Evolutionary conservation across 2,113 vertebrate species (phyloP).

Genomic region (Thalassarche chlororhynchos): DNA sequence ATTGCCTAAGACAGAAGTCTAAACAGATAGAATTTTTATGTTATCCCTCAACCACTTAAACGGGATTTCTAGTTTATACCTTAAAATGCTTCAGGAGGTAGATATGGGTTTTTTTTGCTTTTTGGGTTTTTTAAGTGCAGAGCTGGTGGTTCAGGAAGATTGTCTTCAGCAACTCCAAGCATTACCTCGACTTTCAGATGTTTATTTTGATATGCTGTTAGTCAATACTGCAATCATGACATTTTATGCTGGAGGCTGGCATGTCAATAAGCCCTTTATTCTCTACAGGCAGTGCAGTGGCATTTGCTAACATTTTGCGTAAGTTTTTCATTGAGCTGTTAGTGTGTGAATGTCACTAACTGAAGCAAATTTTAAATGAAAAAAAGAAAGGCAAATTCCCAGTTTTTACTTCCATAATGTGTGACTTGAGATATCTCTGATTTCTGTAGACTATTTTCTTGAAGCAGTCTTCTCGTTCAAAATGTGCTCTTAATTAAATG

Average conservation of each 20-base stretch:
- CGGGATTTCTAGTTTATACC: not conserved
- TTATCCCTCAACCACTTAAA: not conserved
- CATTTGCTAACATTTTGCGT: conserved; percentile 41
- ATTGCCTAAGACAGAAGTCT: not conserved
- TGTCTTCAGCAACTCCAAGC: not conserved
- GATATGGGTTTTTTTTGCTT: not conserved
- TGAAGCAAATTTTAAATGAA: not conserved
- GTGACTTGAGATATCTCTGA: not conserved
- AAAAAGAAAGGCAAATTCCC: not conserved
- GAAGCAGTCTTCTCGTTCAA: not conserved
- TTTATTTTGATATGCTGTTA: conserved; percentile 57
- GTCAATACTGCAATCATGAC: conserved; percentile 59
- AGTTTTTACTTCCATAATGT: not conserved
- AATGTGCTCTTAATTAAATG: not conserved
- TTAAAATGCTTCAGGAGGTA: not conserved
- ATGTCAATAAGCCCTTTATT: conserved; percentile 55
- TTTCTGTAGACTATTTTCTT: not conserved
- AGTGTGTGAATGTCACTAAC: conserved; percentile 30
- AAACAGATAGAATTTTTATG: not conserved
- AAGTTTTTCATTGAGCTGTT: conserved; percentile 15
- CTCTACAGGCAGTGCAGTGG: conserved; percentile 41
- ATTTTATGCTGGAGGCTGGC: conserved; percentile 42
- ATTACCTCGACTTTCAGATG: conserved; percentile 4
- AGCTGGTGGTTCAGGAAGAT: not conserved
- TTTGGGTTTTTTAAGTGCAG: not conserved